Conservation (phyloP, 2,113 vertebrate genomes). For the Apodemus speciosus region DNA sequence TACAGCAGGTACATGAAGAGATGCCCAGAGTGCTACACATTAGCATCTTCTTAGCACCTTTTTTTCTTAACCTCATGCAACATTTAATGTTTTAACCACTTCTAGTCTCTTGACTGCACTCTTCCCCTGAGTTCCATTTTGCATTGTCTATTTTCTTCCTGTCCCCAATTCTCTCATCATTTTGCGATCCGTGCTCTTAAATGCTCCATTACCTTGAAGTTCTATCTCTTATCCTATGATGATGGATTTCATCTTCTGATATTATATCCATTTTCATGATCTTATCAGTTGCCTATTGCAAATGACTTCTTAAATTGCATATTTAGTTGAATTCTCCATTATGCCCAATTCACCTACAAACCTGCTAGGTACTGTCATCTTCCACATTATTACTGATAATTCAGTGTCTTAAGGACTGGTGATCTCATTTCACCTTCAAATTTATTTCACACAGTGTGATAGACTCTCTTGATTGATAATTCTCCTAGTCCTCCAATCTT, state of each 20-base stretch:
- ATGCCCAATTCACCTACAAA: not conserved
- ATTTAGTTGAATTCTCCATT: slow-evolving; percentile 7
- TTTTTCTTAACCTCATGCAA: not conserved
- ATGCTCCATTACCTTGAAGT: not conserved
- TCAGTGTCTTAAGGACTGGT: slow-evolving; percentile 8
- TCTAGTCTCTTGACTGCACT: not conserved
- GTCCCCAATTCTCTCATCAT: not conserved
- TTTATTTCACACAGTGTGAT: not conserved
- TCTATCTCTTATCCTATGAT: not conserved
- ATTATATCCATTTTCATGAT: slow-evolving; percentile 1
- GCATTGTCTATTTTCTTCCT: not conserved
- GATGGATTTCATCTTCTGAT: not conserved
- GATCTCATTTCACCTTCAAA: slow-evolving; percentile 39
- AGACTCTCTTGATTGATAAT: not conserved
- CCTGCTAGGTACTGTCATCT: not conserved
- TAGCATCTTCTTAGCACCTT: not conserved
- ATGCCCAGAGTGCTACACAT: not conserved
- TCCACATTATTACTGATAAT: not conserved
- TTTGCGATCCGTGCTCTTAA: not conserved
- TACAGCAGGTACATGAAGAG: not conserved
- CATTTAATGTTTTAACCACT: not conserved
- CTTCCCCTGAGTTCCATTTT: not conserved
- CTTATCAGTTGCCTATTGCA: slow-evolving; percentile 23
- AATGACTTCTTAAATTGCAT: slow-evolving; percentile 40
- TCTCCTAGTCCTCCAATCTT: not conserved